A percentile compares a stretch with the other conserved stretches of the same genome.
phyloP scores from a whole-genome alignment of 2,888 invertebrate genomes.

The Ennomos erosarius region DNA sequence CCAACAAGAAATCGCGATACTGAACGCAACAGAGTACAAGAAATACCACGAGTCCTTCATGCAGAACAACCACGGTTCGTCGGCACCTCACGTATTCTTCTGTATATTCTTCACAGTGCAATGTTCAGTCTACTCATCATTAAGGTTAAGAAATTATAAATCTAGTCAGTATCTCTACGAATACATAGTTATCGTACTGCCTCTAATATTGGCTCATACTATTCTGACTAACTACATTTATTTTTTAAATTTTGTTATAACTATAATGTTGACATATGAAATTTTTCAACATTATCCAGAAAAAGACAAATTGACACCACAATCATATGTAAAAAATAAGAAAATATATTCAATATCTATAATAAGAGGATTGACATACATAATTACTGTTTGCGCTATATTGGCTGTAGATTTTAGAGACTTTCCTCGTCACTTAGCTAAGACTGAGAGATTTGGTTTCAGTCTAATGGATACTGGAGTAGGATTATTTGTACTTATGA shows the following conservation, averaged over 20 bases:
- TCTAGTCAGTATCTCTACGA: constrained; percentile 74
- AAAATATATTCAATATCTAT: constrained; percentile 85
- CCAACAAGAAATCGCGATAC: constrained; percentile 32
- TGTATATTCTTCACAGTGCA: constrained; percentile 72
- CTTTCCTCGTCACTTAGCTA: constrained; percentile 94
- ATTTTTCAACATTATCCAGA: constrained; percentile 23
- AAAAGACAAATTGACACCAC: constrained; percentile 46
- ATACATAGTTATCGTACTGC: constrained; percentile 82
- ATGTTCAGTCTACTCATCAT: constrained; percentile 60
- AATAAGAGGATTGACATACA: constrained; percentile 88
- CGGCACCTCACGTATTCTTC: constrained; percentile 78
- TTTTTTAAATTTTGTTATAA: constrained; percentile 58
- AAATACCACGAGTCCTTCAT: constrained; percentile 80
- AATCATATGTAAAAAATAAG: constrained; percentile 28
- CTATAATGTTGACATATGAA: constrained; percentile 51
- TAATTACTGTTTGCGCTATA: constrained; percentile 92
- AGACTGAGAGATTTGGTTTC: constrained; percentile 94
- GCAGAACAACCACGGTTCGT: constrained; percentile 83
- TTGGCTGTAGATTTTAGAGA: constrained; percentile 96
- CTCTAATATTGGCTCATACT: constrained; percentile 85
- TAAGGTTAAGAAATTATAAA: constrained; percentile 44
- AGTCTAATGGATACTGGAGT: constrained; percentile 98
- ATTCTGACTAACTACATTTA: constrained; percentile 68
- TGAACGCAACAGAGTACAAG: constrained; percentile 74
- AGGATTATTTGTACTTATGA: constrained; percentile 93